Evolutionary conservation across 2,797 vertebrate genomes (phyloP), one percentile per base, ranked within the genome.

Genomic region (Phoxinus dragarum): DNA sequence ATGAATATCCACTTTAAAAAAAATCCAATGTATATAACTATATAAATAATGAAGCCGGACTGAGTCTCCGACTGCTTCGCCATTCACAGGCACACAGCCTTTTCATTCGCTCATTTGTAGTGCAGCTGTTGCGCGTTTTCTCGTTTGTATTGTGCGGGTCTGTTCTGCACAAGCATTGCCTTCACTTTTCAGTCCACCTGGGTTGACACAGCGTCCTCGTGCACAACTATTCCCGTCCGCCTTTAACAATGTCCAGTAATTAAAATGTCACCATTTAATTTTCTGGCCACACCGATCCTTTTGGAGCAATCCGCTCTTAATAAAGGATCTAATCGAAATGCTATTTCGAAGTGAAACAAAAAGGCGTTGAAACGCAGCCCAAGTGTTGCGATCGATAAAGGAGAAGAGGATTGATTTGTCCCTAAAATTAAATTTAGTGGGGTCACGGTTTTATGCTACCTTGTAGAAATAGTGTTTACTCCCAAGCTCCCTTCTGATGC

Each of bases 361-460:
- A 84, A 89, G 89, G 88, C 90, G 87, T 84, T 85, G 90, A 92
- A 90, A 94, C 91, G 89, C 90, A 92, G 88, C 79, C 89, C 88
- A 88, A 91, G 90, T 89, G 92, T 86, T 56, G 87, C 84, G 87
- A 94, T 95, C 95, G 92, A 96, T 95, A 89, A 76, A 74, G 90
- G 90, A 87, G 90, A 92, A 87, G 90, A 90, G 91, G 93, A 95
- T 94, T 94, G 94, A 95, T 95, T 94, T 90, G 92, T 92, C 93
- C 91, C 94, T 94, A 93, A 94, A 95, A 94, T 93, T 93, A 93
- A 93, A 95, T 96, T 93, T 95, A 95, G 95, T 93, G 94, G 94
- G 94, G 95, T 95, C 95, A 94, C 86, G 94, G 89, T 94, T 95
- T 95, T 95, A 94, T 94, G 94, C 94, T 94, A 94, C 92, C 94